phyloP scores from a whole-genome alignment of 2,888 invertebrate genomes.

The Entomobrya multifasciata region DNA sequence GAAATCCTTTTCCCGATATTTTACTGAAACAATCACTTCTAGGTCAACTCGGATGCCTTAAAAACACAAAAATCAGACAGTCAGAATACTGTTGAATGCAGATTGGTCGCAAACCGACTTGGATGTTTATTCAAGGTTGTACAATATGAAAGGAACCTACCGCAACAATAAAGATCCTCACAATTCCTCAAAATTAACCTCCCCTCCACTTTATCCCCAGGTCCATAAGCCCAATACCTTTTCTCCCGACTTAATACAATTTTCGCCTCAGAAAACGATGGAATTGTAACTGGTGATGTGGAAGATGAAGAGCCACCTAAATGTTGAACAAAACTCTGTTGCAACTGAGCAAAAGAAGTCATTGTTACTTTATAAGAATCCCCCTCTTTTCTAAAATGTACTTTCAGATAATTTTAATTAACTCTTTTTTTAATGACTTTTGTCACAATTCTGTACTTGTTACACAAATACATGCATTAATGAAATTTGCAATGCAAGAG shows the following conservation, averaged over 20 bases:
- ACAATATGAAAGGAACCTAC: conserved; percentile 27
- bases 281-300: conserved; percentile 46
- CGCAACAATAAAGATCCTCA: conserved; percentile 64
- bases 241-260: conserved; percentile 69
- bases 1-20: conserved; percentile 64
- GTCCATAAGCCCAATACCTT: conserved; percentile 71
- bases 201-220: conserved; percentile 72
- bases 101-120: too few species aligned
- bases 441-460: too few species aligned
- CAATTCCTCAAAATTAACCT: conserved; percentile 59
- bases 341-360: conserved; percentile 65
- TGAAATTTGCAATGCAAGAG: too few species aligned
- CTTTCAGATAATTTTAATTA: too few species aligned
- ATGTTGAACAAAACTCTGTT: conserved; percentile 60
- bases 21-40: conserved; percentile 68
- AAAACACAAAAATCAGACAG: neutral
- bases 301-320: conserved; percentile 54
- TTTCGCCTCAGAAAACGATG: conserved; percentile 61
- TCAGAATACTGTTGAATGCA: neutral
- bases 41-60: conserved; percentile 70
- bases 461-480: too few species aligned
- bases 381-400: neutral
- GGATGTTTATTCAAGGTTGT: too few species aligned
- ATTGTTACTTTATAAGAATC: conserved; percentile 12
- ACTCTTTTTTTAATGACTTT: too few species aligned